A percentile compares a stretch with the other conserved stretches of the same genome.
Evolutionary conservation across 2,113 vertebrate genomes (phyloP).

Genomic region (Thymallus thymallus): DNA sequence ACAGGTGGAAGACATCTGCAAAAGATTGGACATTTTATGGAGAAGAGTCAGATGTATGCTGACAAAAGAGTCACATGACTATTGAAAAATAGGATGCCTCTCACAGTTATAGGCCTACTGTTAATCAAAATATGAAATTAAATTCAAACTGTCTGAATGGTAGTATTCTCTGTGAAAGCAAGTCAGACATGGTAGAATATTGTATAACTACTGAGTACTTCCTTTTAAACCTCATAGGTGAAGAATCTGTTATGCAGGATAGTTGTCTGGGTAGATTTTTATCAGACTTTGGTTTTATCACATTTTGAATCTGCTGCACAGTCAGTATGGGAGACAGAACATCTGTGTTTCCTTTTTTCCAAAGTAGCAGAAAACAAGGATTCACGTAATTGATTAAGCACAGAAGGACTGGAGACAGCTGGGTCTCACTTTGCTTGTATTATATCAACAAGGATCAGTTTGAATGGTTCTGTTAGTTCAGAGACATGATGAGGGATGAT

Average conservation of each 20-base stretch:
- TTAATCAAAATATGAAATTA: not conserved
- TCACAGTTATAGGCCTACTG: not conserved
- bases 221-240: not conserved
- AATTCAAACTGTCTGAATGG: no score
- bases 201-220: not conserved
- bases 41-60: constrained; percentile 10
- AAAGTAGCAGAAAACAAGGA: not conserved
- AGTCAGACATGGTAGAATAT: not conserved
- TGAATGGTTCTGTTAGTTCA: not conserved
- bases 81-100: constrained; percentile 1
- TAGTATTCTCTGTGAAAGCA: not conserved
- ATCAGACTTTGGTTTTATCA: not conserved
- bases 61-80: not conserved
- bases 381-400: constrained; percentile 6
- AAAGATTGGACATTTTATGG: constrained; percentile 42
- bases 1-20: constrained; percentile 31
- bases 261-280: not conserved
- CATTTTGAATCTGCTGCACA: not conserved
- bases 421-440: not conserved
- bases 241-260: not conserved
- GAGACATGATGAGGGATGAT: no score
- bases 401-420: not conserved
- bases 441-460: not conserved
- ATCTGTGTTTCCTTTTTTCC: not conserved
- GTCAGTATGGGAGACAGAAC: not conserved